Percentiles rank a stretch among this genome's conserved stretches.
These are phyloP conservation scores for Ectropis grisescens DNA, from an alignment of 1,140 invertebrate genomes.

Conservation along the genomic window DNA sequence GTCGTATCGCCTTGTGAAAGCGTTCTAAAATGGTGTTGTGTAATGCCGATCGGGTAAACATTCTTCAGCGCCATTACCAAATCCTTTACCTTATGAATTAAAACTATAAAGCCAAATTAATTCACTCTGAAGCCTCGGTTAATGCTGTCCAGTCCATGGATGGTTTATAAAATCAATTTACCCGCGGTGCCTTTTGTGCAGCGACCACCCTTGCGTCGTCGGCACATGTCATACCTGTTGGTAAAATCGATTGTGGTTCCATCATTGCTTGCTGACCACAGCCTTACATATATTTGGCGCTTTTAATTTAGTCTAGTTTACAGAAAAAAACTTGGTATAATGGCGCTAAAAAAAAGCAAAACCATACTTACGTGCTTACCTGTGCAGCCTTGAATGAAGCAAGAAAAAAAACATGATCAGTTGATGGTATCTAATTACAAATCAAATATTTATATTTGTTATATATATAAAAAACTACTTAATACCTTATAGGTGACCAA, in stretches of 20 bases:
- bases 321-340: constrained; percentile 31
- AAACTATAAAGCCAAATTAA: constrained; percentile 56
- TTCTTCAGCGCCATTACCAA: constrained; percentile 67
- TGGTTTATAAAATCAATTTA: constrained; percentile 74
- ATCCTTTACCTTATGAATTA: constrained; percentile 60
- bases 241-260: constrained; percentile 49
- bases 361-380: constrained; percentile 28
- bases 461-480: too few relatives aligned
- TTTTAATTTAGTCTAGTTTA: too few relatives aligned
- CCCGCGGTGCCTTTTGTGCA: constrained; percentile 97
- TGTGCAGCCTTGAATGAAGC: constrained; percentile 8
- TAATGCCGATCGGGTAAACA: constrained; percentile 11
- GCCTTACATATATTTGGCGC: too few relatives aligned
- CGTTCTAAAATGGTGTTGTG: too few relatives aligned
- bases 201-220: constrained; percentile 92
- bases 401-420: too few relatives aligned
- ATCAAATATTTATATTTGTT: too few relatives aligned
- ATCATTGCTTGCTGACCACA: constrained; percentile 29
- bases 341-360: constrained; percentile 38
- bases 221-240: constrained; percentile 96
- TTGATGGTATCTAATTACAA: too few relatives aligned
- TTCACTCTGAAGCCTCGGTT: constrained; percentile 55
- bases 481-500: too few relatives aligned
- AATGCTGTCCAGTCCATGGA: constrained; percentile 41
- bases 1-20: too few relatives aligned